Evolutionary conservation across 2,888 invertebrate species (phyloP).

Genomic region (Tyria jacobaeae): DNA sequence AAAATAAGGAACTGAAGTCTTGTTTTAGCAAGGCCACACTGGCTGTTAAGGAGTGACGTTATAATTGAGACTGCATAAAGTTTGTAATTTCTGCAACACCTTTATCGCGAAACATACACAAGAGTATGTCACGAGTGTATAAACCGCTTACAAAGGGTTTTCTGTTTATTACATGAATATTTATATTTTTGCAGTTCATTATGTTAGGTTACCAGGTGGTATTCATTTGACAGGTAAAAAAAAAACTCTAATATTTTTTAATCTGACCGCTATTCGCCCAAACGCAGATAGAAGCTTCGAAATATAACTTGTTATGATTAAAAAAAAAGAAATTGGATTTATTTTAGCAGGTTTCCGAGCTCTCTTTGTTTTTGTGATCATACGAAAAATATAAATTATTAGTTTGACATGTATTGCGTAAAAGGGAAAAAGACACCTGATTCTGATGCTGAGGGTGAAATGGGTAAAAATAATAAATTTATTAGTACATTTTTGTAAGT

Average conservation of each 20-base stretch:
- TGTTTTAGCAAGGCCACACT: too few relatives aligned
- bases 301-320: constrained; percentile 9
- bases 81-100: too few relatives aligned
- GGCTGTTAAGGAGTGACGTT: too few relatives aligned
- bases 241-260: constrained; percentile 7
- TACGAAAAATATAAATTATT: background rate
- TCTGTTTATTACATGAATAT: background rate
- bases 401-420: background rate
- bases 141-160: too few relatives aligned
- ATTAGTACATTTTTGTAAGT: too few relatives aligned
- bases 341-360: constrained; percentile 3
- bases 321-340: constrained; percentile 11
- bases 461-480: background rate
- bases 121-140: too few relatives aligned
- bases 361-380: constrained; percentile 11
- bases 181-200: background rate
- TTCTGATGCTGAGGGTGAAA: background rate
- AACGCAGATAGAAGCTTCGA: constrained; percentile 6
- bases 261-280: constrained; percentile 3
- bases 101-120: too few relatives aligned
- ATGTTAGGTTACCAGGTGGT: background rate
- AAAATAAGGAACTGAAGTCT: too few relatives aligned
- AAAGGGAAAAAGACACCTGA: background rate
- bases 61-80: too few relatives aligned
- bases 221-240: background rate